Conservation (phyloP, 2,113 vertebrate species). For the Pelecanoides urinatrix region DNA sequence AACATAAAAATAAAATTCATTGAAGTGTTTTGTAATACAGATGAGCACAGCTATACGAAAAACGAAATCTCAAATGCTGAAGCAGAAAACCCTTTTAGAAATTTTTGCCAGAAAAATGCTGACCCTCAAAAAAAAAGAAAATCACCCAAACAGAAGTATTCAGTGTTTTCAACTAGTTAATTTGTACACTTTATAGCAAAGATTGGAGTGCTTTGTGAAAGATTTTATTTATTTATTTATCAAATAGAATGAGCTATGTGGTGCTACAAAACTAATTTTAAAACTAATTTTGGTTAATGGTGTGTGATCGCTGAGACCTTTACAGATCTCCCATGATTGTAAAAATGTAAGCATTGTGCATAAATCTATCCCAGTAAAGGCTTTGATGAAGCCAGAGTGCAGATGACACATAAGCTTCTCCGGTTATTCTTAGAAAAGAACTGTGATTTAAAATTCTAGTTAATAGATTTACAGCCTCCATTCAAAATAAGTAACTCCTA, state of each 20-base stretch:
- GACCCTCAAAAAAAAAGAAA: neutral
- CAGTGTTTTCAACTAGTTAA: neutral
- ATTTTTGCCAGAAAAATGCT: neutral
- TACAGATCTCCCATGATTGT: neutral
- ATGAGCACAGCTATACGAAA: neutral
- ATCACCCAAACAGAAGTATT: neutral
- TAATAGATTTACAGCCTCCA: neutral
- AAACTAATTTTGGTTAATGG: neutral
- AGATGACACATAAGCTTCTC: neutral
- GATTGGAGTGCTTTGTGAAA: neutral
- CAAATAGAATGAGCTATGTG: neutral
- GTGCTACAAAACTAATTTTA: neutral
- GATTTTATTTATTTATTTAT: neutral
- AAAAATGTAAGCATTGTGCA: neutral
- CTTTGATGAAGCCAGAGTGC: neutral
- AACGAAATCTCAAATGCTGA: neutral
- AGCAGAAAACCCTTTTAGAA: neutral
- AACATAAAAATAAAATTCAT: neutral
- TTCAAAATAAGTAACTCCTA: neutral
- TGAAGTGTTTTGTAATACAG: neutral
- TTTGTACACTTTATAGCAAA: neutral
- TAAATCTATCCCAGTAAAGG: neutral
- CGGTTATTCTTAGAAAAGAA: neutral
- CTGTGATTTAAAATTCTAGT: neutral
- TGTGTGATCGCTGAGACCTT: neutral